Percentiles rank a stretch among this genome's conserved stretches.
Conservation (phyloP, 2,797 vertebrate genomes). For the Enteromius viviparus region DNA sequence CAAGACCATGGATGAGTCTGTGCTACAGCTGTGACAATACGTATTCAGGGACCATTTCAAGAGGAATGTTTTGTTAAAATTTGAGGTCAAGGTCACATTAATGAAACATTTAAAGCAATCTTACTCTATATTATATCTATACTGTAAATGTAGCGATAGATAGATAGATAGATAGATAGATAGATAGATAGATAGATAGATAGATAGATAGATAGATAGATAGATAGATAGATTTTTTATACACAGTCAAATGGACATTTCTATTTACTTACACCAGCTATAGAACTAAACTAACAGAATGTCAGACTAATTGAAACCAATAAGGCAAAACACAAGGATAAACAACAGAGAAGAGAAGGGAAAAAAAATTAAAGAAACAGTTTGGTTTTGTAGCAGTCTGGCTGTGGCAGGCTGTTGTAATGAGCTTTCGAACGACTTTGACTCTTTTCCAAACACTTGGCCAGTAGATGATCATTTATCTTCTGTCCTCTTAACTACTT, state of each 20-base stretch:
- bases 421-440: neutral
- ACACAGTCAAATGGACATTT: neutral
- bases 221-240: too few relatives aligned
- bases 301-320: neutral
- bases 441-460: conserved; percentile 4
- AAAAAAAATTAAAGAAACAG: neutral
- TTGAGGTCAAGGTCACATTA: too few relatives aligned
- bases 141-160: too few relatives aligned
- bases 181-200: too few relatives aligned
- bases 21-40: too few relatives aligned
- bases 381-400: conserved; percentile 1
- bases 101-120: too few relatives aligned
- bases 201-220: too few relatives aligned
- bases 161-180: too few relatives aligned
- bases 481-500: conserved; percentile 1
- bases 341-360: neutral
- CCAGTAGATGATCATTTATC: conserved; percentile 22
- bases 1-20: too few relatives aligned
- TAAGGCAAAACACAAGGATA: neutral
- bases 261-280: neutral
- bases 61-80: too few relatives aligned
- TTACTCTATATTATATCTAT: neutral
- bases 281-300: neutral
- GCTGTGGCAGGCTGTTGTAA: conserved; percentile 23
- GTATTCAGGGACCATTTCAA: too few relatives aligned